Conservation (phyloP, 2,888 invertebrate species). For the Ochropleura plecta region DNA sequence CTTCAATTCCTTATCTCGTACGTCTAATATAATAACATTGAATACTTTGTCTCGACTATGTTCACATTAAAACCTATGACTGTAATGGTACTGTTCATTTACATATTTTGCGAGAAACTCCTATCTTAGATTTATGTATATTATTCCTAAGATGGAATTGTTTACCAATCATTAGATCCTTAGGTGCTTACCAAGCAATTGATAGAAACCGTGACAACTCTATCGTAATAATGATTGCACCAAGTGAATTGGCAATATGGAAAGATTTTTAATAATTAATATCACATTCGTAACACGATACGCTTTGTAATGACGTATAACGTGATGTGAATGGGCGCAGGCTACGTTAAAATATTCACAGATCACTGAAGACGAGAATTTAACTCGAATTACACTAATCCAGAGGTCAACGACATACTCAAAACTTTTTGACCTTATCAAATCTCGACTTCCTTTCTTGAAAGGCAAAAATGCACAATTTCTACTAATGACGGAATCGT, state of each 20-base stretch:
- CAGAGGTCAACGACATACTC: conserved; percentile 72
- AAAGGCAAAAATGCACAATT: conserved; percentile 83
- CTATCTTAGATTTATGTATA: conserved; percentile 37
- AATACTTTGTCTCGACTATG: conserved; percentile 35
- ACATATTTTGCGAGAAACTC: conserved; percentile 49
- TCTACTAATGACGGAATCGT: conserved; percentile 88
- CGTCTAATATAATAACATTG: conserved; percentile 46
- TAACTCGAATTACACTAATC: conserved; percentile 50
- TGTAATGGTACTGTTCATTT: conserved; percentile 30
- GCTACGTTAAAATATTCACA: conserved; percentile 45
- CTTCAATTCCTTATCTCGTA: conserved; percentile 55
- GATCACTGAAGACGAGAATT: conserved; percentile 48
- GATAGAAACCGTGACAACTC: background rate
- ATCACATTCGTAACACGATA: conserved; percentile 32
- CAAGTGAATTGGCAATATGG: conserved; percentile 7
- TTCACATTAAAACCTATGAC: conserved; percentile 33
- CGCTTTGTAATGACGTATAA: conserved; percentile 2
- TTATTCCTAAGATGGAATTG: conserved; percentile 35
- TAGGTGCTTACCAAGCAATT: background rate
- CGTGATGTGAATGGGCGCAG: conserved; percentile 30
- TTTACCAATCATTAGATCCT: conserved; percentile 32
- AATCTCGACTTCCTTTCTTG: conserved; percentile 80
- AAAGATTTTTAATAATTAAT: background rate
- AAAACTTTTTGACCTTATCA: conserved; percentile 77
- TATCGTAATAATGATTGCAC: conserved; percentile 8